Conservation (phyloP, 2,113 vertebrate genomes). For the Alosa alosa region DNA sequence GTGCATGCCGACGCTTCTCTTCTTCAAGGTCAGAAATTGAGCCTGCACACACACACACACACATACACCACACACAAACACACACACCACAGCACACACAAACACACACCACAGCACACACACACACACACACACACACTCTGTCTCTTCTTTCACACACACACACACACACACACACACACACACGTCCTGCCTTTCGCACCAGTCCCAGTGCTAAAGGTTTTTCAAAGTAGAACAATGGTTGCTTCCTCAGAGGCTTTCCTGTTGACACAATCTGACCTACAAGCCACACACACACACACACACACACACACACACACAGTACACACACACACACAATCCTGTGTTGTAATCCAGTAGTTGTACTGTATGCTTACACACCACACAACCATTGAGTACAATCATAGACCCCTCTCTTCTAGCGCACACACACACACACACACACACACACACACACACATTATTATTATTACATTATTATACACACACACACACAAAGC, state of each 20-base stretch:
- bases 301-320: conserved; percentile 2
- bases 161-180: conserved; percentile 19
- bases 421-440: too few relatives aligned
- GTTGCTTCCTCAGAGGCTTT: background rate
- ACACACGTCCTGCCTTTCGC: background rate
- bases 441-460: too few relatives aligned
- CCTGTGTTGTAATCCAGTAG: background rate
- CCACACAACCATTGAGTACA: too few relatives aligned
- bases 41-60: conserved; percentile 26
- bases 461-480: too few relatives aligned
- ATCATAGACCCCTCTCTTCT: too few relatives aligned
- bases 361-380: background rate
- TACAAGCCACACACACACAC: background rate
- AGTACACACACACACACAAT: background rate
- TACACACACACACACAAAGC: too few relatives aligned
- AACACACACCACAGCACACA: too few relatives aligned
- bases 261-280: background rate
- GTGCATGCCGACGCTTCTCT: too few relatives aligned
- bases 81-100: background rate
- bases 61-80: conserved; percentile 27
- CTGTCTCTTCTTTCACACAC: too few relatives aligned
- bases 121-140: background rate
- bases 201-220: background rate
- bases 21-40: too few relatives aligned
- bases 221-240: conserved; percentile 22